Base-by-base conservation (phyloP, 1,140 invertebrate species). In the Scylla paramamosain region DNA sequence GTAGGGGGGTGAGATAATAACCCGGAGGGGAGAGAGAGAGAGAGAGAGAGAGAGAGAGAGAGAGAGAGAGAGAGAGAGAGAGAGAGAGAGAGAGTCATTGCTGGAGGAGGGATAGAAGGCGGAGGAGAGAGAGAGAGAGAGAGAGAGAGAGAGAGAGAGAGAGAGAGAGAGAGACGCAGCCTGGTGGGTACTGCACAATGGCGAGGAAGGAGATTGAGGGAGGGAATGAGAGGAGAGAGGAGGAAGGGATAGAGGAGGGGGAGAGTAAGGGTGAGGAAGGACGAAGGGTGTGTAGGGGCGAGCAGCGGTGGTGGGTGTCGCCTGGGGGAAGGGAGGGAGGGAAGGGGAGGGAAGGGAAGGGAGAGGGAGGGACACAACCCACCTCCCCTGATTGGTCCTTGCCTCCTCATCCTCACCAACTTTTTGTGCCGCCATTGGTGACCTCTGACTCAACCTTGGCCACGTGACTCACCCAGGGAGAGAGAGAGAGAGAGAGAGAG, bases 401-500 rank as follows among this genome's bases (percentile, higher is more conserved):
- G 82, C 25, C 32, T 29, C 12, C 12, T 83, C 39, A 48, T 46
- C 45, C 59, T 46, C 91, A 92, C 59, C 91, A 92, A 25, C 14
- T 82, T 45, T 92, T 48, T 92, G 67, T 45, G 91, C 91, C 31
- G 59, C 82, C 31, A 92, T 83, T 84, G 67, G 67, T 83, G 91
- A 83, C 59, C 67, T 29, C 48, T 28, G 31, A n/a, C 46, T n/a
- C 46, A 45, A 31, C 46, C 46, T 29, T 39, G 46, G 32, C 31
- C 6, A 39, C 39, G 87, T 88, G 29, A 48, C 32, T 88, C 87
- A 48, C 87, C 32, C 4, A 12, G 7, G 16, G 87, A 14, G 28
- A 32, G 52, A 59, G n/a, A 87, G 84, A 87, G 84, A 87, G 84
- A 87, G 84, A 87, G 84, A 87, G 84, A 87, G 84, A 87, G 84